A percentile compares a stretch with the other conserved stretches of the same genome.
These are phyloP conservation scores for Anas bernieri DNA, from an alignment of 2,797 vertebrate species.

Conservation along the genomic window DNA sequence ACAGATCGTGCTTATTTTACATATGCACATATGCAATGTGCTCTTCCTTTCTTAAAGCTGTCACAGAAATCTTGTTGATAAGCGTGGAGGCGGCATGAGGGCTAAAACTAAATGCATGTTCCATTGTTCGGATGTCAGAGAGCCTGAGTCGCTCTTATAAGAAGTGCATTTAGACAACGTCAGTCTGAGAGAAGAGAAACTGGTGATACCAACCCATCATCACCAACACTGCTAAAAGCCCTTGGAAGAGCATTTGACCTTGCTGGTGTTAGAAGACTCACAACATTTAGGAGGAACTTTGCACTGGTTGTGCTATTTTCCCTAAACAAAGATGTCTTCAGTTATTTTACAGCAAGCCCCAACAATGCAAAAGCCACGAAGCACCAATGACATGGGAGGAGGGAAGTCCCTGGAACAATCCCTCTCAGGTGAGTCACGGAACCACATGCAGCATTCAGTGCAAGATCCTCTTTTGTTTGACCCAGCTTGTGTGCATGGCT, in stretches of 20 bases:
- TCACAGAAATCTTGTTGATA: slow-evolving; percentile 28
- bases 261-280: background rate
- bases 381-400: background rate
- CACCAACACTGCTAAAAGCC: background rate
- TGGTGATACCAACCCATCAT: background rate
- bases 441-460: accelerated
- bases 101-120: slow-evolving; percentile 61
- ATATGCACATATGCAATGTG: slow-evolving; percentile 61
- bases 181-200: slow-evolving; percentile 20
- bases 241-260: background rate
- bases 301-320: background rate
- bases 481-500: background rate
- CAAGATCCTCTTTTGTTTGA: background rate
- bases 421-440: background rate
- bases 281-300: background rate
- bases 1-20: slow-evolving; percentile 47
- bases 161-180: slow-evolving; percentile 1
- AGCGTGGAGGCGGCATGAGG: slow-evolving; percentile 47
- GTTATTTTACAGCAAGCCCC: background rate
- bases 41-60: slow-evolving; percentile 59
- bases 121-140: slow-evolving; percentile 67
- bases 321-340: background rate
- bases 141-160: slow-evolving; percentile 45
- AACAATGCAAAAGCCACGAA: background rate
- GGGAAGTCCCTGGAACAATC: background rate